Evolutionary conservation across 2,888 invertebrate species (phyloP), one percentile per base, ranked within the genome.

Genomic region (Brachyopa scutellaris): DNA sequence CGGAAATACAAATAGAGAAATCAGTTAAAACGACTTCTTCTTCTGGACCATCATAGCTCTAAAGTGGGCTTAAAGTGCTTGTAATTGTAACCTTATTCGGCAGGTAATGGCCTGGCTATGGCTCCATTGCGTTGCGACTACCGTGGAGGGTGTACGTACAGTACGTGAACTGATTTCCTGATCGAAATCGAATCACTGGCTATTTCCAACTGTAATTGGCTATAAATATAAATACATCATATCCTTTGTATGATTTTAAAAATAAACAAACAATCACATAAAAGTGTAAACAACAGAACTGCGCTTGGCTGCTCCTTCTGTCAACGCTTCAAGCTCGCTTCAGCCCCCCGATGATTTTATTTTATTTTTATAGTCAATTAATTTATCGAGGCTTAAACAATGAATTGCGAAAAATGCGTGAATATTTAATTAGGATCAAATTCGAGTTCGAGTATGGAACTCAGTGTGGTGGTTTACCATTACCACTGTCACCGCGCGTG

Each of bases 151-250:
- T 9, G n/a, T n/a, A n/a, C n/a, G 67, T 13, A 17, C 19, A 26
- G 9, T 70, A 70, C 70, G 70, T 70, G 70, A 49, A 70, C 36
- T 40, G 70, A 61, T 70, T 70, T 49, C 49, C 59, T 61, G 59
- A n/a, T n/a, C n/a, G n/a, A n/a, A n/a, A 70, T 29, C 47, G 31
- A 49, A 38, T 36, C 47, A 21, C 47, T 23, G 55, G n/a, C n/a
- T n/a, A n/a, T n/a, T n/a, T n/a, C 33, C 33, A 47, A 8, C 42
- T 31, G 47, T 36, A 45, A 57, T 45, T 57, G 26, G 36, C 45
- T 57, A 67, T 67, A 36, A 36, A 57, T 67, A 17, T 8, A n/a
- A 19, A 29, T n/a, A 15, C 9, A 15, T 31, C 9, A 36, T 57
- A 11, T 57, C 55, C 55, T 67, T 57, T 67, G 26, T 45, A n/a